A percentile compares a stretch with the other conserved stretches of the same genome.
phyloP scores from a whole-genome alignment of 1,140 invertebrate genomes.

The Drosophila albomicans region DNA sequence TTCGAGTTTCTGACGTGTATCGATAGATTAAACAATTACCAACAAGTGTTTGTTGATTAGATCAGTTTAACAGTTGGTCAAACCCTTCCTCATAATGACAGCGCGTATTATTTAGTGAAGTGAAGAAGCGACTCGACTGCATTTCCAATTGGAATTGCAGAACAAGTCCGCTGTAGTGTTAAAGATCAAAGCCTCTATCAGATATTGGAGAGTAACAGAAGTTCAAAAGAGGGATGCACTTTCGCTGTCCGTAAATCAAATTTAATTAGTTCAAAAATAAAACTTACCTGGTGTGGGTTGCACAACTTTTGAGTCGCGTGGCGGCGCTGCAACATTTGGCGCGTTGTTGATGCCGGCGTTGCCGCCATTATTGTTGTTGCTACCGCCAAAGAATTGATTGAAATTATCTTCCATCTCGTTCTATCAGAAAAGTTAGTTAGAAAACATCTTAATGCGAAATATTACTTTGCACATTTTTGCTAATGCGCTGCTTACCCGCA shows the following conservation, averaged over 20 bases:
- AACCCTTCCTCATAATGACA: neutral
- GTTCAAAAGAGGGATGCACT: too few species aligned
- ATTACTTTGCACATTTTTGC: neutral
- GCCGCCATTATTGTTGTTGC: neutral
- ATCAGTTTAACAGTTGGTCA: neutral
- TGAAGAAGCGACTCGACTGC: neutral
- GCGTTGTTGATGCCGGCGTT: neutral
- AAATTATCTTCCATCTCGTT: constrained; percentile 84
- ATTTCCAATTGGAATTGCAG: too few species aligned
- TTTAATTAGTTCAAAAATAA: neutral
- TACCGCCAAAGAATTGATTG: constrained; percentile 71
- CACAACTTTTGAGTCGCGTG: constrained; percentile 73
- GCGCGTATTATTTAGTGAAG: neutral
- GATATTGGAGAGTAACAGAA: too few species aligned
- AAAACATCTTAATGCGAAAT: neutral
- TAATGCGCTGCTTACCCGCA: constrained; percentile 73
- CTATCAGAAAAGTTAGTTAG: constrained; percentile 38
- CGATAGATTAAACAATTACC: constrained; percentile 1
- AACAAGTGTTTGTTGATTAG: constrained; percentile 1
- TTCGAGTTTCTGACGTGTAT: neutral
- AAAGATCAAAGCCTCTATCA: too few species aligned
- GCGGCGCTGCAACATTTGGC: constrained; percentile 37
- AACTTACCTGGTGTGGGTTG: constrained; percentile 79
- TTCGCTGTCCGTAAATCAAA: too few species aligned
- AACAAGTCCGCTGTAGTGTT: too few species aligned